A percentile compares a stretch with the other conserved stretches of the same genome.
Conservation (phyloP, 1,140 invertebrate species). For the Cotesia chilonis region DNA sequence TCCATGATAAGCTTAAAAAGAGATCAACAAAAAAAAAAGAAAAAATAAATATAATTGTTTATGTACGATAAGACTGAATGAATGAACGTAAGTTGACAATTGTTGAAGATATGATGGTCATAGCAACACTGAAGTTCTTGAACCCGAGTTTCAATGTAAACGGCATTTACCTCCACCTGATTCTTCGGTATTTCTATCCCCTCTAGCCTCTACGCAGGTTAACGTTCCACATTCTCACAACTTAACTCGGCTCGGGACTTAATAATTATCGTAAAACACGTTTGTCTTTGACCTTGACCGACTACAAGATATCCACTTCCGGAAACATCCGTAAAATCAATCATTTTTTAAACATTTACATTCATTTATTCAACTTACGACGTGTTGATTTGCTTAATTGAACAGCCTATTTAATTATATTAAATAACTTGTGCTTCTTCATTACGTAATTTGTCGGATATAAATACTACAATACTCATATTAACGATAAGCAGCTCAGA, state of each 20-base stretch:
- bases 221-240: constrained; percentile 56
- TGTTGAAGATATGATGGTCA: constrained; percentile 54
- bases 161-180: constrained; percentile 54
- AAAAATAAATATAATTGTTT: constrained; percentile 15
- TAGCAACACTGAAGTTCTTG: constrained; percentile 61
- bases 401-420: too few species aligned
- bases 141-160: constrained; percentile 47
- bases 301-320: constrained; percentile 42
- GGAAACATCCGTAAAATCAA: constrained; percentile 19
- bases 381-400: too few species aligned
- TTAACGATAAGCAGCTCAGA: too few species aligned
- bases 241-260: constrained; percentile 2
- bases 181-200: constrained; percentile 35
- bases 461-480: too few species aligned
- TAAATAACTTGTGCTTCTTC: too few species aligned
- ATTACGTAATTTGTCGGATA: too few species aligned
- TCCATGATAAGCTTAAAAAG: constrained; percentile 49
- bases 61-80: constrained; percentile 6
- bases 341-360: not conserved
- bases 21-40: not conserved
- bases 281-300: constrained; percentile 56
- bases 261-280: constrained; percentile 22
- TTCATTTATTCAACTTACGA: not conserved
- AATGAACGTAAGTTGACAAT: constrained; percentile 26
- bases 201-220: constrained; percentile 38